These are phyloP conservation scores for Myrmecophaga tridactyla DNA, from an alignment of 2,113 vertebrate species.

Conservation along the genomic window DNA sequence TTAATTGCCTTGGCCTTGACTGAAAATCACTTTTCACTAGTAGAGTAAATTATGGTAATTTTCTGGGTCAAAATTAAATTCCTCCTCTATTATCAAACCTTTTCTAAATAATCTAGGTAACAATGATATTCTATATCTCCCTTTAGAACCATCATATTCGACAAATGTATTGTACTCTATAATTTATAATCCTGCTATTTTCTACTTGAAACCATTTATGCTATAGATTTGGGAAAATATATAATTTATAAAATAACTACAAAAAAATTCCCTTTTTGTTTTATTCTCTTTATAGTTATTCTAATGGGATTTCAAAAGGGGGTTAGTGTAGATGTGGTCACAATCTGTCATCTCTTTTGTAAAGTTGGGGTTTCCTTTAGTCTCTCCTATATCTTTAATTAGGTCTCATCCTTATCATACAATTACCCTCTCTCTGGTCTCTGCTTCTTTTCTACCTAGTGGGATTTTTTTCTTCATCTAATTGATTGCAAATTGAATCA, in stretches of 20 bases:
- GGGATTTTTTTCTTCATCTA: too few species aligned
- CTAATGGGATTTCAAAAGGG: too few species aligned
- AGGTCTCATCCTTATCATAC: too few species aligned
- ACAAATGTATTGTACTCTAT: neutral
- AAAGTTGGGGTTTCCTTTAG: too few species aligned
- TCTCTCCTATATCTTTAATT: too few species aligned
- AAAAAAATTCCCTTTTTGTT: neutral
- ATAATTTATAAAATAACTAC: neutral
- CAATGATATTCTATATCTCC: neutral
- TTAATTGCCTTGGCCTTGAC: neutral
- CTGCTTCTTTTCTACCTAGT: too few species aligned
- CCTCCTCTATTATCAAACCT: neutral
- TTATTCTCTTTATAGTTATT: too few species aligned
- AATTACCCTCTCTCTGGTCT: too few species aligned
- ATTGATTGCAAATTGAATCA: too few species aligned
- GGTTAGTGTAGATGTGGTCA: too few species aligned
- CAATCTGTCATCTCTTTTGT: too few species aligned
- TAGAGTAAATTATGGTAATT: neutral
- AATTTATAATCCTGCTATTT: neutral
- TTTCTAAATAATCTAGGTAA: slow-evolving; percentile 24
- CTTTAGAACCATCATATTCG: neutral
- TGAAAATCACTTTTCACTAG: neutral
- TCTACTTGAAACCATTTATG: neutral
- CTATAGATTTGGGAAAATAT: neutral
- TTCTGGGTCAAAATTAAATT: neutral